Evolutionary conservation across 1,140 invertebrate species (phyloP), one percentile per base, ranked within the genome.

Genomic region (Drosophila bifasciata): DNA sequence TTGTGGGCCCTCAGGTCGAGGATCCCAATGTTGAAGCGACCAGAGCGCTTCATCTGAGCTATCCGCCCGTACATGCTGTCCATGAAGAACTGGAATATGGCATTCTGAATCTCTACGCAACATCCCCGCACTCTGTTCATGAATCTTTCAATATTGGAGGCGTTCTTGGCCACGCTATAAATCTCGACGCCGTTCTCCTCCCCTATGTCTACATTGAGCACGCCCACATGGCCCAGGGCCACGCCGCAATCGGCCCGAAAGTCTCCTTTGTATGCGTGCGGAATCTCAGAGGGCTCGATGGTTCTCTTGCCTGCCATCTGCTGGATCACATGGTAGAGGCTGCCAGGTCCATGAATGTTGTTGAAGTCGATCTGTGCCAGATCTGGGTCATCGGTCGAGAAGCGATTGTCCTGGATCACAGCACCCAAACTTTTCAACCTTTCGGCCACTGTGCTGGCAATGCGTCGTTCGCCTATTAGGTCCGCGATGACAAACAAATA

Each of bases 401-500:
- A 93, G 58, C 98, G 93, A 93, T 99, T 98, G 41, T 98, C 98
- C 92, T 99, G 98, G 1, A 98, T 99, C 9, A 99, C 92, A 15
- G 99, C 99, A 92, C 98, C 96, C 79, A 99, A 93, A 91, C 96
- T 98, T 92, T 99, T 97, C 15, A 99, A 92, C 80, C 98, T 94
- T 92, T 99, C 98, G 13, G 98, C 97, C 0, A 99, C 98, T 72
- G 97, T 97, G 2, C 96, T 97, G 9, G 97, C 97, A 92, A 98
- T 98, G 72, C 98, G 93, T 72, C 98, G 93, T 92, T 99, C 99
- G 55, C 98, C 98, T 6, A 98, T 98, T 73, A 99, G 92, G 92
- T 99, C 97, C 0, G 98, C 99, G 79, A 99, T 99, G 8, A 99
- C 93, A 91, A 99, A 99, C 58, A 99, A 95, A 92, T 99, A 99